These are phyloP conservation scores for Illadopsis cleaveri DNA, from an alignment of 2,113 vertebrate genomes.

Conservation along the genomic window DNA sequence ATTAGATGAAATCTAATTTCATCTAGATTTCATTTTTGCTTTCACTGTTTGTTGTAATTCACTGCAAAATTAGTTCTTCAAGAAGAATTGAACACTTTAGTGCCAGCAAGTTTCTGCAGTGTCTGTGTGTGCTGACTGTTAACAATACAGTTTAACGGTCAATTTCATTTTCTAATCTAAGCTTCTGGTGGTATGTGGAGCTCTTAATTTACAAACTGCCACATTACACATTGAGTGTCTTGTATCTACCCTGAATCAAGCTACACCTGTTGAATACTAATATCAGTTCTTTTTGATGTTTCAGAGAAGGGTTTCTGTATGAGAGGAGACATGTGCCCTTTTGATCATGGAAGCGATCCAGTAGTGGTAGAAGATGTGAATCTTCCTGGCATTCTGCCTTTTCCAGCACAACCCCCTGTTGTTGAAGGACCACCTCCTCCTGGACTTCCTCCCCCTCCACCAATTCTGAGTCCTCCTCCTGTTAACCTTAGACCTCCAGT, in stretches of 20 bases:
- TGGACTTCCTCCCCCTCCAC: conserved; percentile 88
- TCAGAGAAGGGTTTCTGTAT: conserved; percentile 98
- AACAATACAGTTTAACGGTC: background rate
- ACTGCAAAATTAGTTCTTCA: background rate
- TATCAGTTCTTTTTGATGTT: background rate
- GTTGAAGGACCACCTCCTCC: conserved; percentile 90
- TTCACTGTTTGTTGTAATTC: background rate
- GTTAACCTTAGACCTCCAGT: conserved; percentile 93
- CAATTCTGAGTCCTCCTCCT: conserved; percentile 90
- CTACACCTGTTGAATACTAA: background rate
- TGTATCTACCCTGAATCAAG: background rate
- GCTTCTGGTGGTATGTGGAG: background rate
- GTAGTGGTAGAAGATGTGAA: conserved; percentile 98
- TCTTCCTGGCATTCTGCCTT: conserved; percentile 93
- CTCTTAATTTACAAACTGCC: background rate
- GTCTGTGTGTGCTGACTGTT: background rate
- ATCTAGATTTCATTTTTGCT: background rate
- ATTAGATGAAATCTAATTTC: no score
- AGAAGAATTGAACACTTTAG: background rate
- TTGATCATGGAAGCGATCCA: conserved; percentile 96
- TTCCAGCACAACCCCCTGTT: conserved; percentile 89
- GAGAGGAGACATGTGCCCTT: conserved; percentile 97
- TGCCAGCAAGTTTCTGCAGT: background rate
- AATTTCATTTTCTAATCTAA: background rate
- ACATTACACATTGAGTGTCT: background rate